Evolutionary conservation across 2,113 vertebrate species (phyloP), one percentile per base, ranked within the genome.

Genomic region (Pterophyllum scalare): DNA sequence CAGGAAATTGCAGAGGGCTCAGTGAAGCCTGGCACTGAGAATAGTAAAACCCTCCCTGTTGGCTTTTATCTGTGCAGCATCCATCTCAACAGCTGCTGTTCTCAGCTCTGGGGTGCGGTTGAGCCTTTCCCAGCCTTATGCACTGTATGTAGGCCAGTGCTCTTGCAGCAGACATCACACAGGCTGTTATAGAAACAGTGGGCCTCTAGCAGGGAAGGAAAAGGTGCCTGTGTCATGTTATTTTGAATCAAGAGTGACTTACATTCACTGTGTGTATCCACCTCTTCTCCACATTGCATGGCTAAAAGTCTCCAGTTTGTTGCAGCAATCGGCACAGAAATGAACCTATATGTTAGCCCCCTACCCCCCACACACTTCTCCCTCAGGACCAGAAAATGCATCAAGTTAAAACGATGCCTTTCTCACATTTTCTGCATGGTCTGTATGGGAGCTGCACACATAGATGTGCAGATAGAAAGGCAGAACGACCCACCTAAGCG

Each of bases 81-180:
- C 93, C 88, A 87, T 92, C 87, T 92, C 87, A 94, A 92, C 92
- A 93, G 91, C 92, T 94, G 93, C 90, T 92, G 91, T 90, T 91
- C 72, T 84, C 90, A 90, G 92, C 92, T 94, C 91, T 89, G 92
- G 90, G 93, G 92, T 93, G 91, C 93, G 92, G 93, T 90, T 93
- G 92, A 93, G 89, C 89, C 60, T 86, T 87, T 79, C 90, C 81
- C 85, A 87, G 88, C 85, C 91, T 81, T 84, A 83, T 88, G 81
- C 77, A 79, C 92, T 54, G 87, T 93, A 93, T 94, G 91, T 94
- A 94, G 93, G 92, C 91, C 93, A 93, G 79, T 83, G 88, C 90
- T 87, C 85, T 88, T 83, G 89, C 88, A 94, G 84, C 85, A 90
- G 81, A 92, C 85, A 90, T 91, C 82, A 65, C 88, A 87, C 81